phyloP scores from a whole-genome alignment of 2,888 invertebrate genomes.

The Agapostemon virescens region DNA sequence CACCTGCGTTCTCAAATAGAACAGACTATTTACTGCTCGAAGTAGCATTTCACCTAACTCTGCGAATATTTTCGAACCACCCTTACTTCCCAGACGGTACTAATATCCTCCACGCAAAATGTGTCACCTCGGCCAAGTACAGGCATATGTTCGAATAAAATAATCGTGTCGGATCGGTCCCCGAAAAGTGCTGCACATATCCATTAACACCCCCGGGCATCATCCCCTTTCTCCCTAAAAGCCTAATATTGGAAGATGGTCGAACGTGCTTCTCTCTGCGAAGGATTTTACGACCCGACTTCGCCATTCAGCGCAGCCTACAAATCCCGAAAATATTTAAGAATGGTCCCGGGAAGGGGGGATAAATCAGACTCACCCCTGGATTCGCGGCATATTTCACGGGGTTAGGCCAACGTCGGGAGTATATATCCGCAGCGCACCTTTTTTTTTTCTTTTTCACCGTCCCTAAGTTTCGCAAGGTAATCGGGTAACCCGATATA shows the following conservation, averaged over 20 bases:
- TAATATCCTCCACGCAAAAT: background rate
- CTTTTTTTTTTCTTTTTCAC: slow-evolving; percentile 17
- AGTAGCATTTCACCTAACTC: no score
- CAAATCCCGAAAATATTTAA: slow-evolving; percentile 33
- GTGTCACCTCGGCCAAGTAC: background rate
- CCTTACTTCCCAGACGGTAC: background rate
- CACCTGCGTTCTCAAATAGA: no score
- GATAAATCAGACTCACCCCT: slow-evolving; percentile 41
- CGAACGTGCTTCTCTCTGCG: background rate
- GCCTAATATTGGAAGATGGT: slow-evolving; percentile 12
- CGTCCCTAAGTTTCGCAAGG: slow-evolving; percentile 16
- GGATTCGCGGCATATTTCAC: slow-evolving; percentile 49
- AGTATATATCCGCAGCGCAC: slow-evolving; percentile 22
- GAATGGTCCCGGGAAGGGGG: background rate
- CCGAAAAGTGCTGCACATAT: background rate
- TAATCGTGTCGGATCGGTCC: background rate
- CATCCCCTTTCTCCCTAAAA: background rate
- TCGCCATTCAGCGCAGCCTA: slow-evolving; percentile 7
- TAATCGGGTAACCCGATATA: slow-evolving; percentile 59
- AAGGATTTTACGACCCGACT: slow-evolving; percentile 1
- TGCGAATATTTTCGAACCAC: background rate
- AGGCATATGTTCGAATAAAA: background rate
- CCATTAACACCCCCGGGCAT: slow-evolving; percentile 3
- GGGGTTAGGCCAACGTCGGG: background rate
- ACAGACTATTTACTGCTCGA: no score